Evolutionary conservation across 64 coral and sea anemone genomes (phyloP), one percentile per base, ranked within the genome.

Genomic region (Pocillopora damicornis): DNA sequence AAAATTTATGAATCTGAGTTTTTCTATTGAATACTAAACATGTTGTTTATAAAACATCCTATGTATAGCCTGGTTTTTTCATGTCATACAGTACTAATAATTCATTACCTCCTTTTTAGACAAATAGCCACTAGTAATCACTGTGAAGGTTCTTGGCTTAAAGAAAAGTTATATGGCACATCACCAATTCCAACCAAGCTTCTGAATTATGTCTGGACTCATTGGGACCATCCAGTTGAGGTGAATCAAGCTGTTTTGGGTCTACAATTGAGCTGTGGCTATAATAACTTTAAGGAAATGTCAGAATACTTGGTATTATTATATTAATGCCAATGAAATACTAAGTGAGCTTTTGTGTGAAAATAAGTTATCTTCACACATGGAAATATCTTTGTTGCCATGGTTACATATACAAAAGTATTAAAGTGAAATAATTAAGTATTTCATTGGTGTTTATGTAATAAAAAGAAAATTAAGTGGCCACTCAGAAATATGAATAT

Each of bases 201-300:
- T 61, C 77, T 98, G 60, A 91, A 59, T 11, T 92, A 82, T 88
- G 95, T 98, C 38, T 98, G 95, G 95, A 91, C 77, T 13, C 68
- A 92, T 83, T 98, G 95, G 95, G 95, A 94, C 20, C 95, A 98
- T 77, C 95, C 95, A 22, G 74, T 94, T 1, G 95, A 98, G 89
- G 95, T 98, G 81, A 73, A 56, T 25, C 45, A 18, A 13, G 4
- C 6, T 91, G 0, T 9, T 75, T 7, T 11, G 0, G 25, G 15
- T 86, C 7, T 51, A 0, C 0, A 51, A 2, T 51, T 51, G 7
- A 2, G 2, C 42, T 7, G 7, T 51, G 42, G 42, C 7, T 51
- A 51, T 51, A 51, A 51, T 51, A 51, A 51, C 1, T 2, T 51
- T 51, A 7, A 51, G 42, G 3, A 51, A 7, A 51, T 51, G 42